Evolutionary conservation across 2,113 vertebrate species (phyloP).

Genomic region (Mionectes macconnelli): DNA sequence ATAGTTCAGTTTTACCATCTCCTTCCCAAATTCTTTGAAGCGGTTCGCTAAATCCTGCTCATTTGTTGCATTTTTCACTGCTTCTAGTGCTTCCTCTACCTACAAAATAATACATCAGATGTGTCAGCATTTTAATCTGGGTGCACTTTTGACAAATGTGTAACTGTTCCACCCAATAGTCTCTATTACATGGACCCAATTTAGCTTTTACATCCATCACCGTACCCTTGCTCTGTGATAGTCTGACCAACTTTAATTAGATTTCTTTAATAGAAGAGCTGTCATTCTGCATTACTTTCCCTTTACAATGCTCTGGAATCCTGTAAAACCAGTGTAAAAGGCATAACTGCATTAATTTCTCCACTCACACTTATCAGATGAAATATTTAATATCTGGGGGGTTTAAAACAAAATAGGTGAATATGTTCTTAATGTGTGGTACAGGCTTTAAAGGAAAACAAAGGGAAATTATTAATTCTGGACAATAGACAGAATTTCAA

Average conservation of each 20-base stretch:
- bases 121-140: neutral
- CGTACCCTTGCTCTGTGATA: neutral
- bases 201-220: neutral
- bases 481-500: neutral
- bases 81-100: slow-evolving; percentile 95
- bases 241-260: neutral
- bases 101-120: slow-evolving; percentile 22
- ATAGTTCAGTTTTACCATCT: slow-evolving; percentile 99
- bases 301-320: neutral
- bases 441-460: neutral
- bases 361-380: neutral
- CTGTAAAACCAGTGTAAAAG: neutral
- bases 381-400: neutral
- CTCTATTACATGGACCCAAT: neutral
- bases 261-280: neutral
- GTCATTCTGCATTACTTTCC: neutral
- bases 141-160: neutral
- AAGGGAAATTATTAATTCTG: neutral
- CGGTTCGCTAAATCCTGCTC: slow-evolving; percentile 96
- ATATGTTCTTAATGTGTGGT: neutral
- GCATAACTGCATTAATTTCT: neutral
- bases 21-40: slow-evolving; percentile 99
- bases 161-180: neutral
- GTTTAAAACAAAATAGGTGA: neutral
- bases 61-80: slow-evolving; percentile 95